Conservation (phyloP, 2,888 invertebrate genomes). For the Dendrolimus houi region DNA sequence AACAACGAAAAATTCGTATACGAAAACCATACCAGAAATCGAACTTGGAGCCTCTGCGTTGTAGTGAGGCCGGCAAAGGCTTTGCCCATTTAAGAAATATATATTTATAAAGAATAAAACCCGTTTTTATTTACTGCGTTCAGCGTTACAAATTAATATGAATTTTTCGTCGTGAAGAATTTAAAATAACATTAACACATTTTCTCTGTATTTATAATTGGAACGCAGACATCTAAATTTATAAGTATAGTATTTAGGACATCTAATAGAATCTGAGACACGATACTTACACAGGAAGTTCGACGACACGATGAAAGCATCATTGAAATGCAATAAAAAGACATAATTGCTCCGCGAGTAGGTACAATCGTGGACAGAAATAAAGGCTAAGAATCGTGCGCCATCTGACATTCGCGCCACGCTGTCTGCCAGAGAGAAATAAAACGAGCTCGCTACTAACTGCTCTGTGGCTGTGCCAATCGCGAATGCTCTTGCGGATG, state of each 20-base stretch:
- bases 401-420: conserved; percentile 59
- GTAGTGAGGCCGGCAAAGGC: no score
- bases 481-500: conserved; percentile 13
- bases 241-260: not conserved
- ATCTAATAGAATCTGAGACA: not conserved
- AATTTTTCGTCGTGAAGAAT: no score
- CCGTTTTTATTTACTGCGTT: no score
- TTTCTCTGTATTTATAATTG: no score
- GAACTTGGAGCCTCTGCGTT: no score
- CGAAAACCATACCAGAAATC: no score
- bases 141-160: no score
- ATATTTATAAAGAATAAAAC: no score
- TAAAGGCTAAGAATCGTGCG: not conserved
- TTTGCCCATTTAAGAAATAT: no score
- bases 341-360: not conserved
- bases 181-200: no score
- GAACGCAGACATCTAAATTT: no score
- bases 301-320: not conserved
- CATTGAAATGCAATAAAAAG: not conserved
- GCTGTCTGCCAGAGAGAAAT: conserved; percentile 47
- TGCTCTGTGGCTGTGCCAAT: conserved; percentile 29
- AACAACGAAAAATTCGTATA: no score
- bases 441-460: conserved; percentile 37
- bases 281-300: not conserved
- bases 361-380: not conserved